Conservation (phyloP, 2,113 vertebrate genomes). For the Misgurnus mizolepis region DNA sequence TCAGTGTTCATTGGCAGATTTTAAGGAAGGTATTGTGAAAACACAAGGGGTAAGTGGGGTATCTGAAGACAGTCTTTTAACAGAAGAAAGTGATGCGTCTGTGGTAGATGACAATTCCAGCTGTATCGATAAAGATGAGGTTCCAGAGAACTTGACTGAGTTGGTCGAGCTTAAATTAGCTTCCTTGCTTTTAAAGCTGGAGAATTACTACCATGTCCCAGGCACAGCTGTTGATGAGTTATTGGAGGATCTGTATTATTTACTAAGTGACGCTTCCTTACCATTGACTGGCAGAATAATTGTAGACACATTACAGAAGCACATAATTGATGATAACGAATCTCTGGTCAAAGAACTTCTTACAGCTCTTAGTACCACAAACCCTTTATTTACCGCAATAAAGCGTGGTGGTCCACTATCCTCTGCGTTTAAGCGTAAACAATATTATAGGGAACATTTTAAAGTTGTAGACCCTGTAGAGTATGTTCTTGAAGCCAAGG, state of each 20-base stretch:
- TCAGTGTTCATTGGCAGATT: no score
- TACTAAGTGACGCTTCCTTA: conserved; percentile 2
- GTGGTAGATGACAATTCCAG: no score
- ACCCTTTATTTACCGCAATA: conserved; percentile 19
- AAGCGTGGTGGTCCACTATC: neutral
- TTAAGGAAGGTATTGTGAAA: no score
- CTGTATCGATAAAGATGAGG: neutral
- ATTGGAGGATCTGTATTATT: conserved; percentile 1
- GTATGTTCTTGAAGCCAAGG: neutral
- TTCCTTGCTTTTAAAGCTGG: conserved; percentile 7
- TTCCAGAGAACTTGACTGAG: conserved; percentile 2
- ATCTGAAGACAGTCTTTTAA: no score
- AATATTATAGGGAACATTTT: conserved; percentile 13
- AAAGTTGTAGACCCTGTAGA: neutral
- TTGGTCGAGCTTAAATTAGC: conserved; percentile 6
- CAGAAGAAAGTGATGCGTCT: no score
- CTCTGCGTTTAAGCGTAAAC: neutral
- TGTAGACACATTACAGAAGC: neutral
- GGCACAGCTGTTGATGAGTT: conserved; percentile 4
- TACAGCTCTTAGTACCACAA: conserved; percentile 10
- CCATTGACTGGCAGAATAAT: neutral
- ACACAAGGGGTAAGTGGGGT: no score
- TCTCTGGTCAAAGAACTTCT: conserved; percentile 1
- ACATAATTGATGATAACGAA: neutral
- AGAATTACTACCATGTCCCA: conserved; percentile 17